These are phyloP conservation scores for Emydocephalus ijimae DNA, from an alignment of 2,113 vertebrate genomes.

Conservation along the genomic window DNA sequence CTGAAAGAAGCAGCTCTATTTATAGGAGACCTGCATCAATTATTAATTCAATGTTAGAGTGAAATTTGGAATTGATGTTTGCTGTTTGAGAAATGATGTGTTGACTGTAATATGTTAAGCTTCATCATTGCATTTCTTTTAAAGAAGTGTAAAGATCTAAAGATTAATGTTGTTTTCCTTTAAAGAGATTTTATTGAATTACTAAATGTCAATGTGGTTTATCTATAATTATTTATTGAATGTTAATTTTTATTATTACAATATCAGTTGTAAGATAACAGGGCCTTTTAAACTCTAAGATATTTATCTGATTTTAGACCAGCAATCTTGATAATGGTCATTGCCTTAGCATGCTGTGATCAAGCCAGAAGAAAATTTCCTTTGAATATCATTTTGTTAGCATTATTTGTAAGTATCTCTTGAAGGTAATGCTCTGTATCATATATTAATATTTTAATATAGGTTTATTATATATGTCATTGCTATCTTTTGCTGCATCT, in stretches of 20 bases:
- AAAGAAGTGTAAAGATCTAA: not conserved
- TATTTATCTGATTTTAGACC: constrained; percentile 14
- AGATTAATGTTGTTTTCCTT: not conserved
- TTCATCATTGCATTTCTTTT: not conserved
- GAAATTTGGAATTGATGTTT: not conserved
- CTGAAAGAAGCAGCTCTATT: not conserved
- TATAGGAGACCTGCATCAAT: not conserved
- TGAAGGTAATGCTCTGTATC: not conserved
- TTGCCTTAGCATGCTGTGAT: constrained; percentile 22
- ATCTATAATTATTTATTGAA: not conserved
- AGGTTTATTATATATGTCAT: not conserved
- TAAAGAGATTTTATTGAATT: not conserved
- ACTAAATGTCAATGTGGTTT: not conserved
- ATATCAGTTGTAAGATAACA: not conserved
- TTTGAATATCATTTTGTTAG: constrained; percentile 5
- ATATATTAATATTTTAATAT: not conserved
- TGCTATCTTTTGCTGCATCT: not conserved
- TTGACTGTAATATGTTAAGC: not conserved
- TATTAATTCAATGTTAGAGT: not conserved
- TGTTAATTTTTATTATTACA: not conserved
- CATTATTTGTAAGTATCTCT: constrained; percentile 17
- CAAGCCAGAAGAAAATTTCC: constrained; percentile 12
- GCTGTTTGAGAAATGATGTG: not conserved
- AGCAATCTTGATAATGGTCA: not conserved
- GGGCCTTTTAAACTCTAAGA: not conserved